Base-by-base conservation (phyloP, 2,888 invertebrate species). In the Caenorhabditis zanzibari region DNA sequence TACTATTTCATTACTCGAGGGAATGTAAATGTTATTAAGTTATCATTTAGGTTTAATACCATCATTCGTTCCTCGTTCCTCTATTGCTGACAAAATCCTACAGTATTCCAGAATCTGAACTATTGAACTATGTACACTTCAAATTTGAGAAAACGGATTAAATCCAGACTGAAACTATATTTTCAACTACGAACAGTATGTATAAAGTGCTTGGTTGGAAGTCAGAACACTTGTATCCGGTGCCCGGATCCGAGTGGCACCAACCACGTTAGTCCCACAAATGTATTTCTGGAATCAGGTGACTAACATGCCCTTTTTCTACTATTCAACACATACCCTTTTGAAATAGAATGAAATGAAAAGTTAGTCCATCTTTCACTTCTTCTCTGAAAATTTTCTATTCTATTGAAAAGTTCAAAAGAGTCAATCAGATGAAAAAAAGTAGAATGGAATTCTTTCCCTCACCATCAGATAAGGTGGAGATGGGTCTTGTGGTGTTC, bases 401-500 rank as follows among this genome's bases (percentile, higher is more conserved):
- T 32, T n/a, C 58, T 54, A 58, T 58, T 58, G 35, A 49, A 66
- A 14, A 66, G 32, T 47, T 19, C 61, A 61, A 16, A 66, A 49
- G 32, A 49, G 32, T 5, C 68, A 68, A 68, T 52, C 66, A 68
- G 66, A 22, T 3, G 16, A 38, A 26, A 3, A n/a, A n/a, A 14
- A 35, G 14, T 19, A 19, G 32, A 22, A 26, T 4, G 35, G 5
- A 38, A 24, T 44, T 16, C 35, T 26, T 54, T 54, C 38, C 41
- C 47, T 19, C 7, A 47, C 47, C 38, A 68, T 68, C 66, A 66
- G 66, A 66, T 66, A 66, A 52, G 49, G 49, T 66, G 47, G 19
- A 38, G 38, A 19, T 5, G 24, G 49, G 32, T 49, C 22, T 41
- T 68, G 14, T 71, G 71, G 68, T 71, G 69, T 61, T 71, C 71